Base-by-base conservation (phyloP, 1,140 invertebrate species). In the Drosophila quadrilineata region DNA sequence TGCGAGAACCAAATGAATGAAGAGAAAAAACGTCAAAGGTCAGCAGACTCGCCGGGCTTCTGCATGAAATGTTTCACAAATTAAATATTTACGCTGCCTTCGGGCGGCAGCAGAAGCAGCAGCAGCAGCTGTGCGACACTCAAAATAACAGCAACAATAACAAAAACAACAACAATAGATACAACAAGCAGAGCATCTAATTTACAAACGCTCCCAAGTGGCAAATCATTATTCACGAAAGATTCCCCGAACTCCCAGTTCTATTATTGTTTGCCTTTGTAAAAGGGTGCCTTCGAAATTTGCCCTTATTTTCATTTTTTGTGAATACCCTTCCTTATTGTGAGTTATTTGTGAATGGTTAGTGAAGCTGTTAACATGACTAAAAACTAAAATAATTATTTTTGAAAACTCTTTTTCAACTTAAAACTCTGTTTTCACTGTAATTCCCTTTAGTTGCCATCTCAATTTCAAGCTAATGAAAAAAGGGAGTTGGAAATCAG, bases 141-240 rank as follows among this genome's bases (percentile, higher is more conserved):
- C 36, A 46, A 36, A 52, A 36, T 43, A 53, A 26, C 66, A 45
- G 28, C 56, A 64, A 40, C 62, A 35, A 41, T 21, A 50, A 40
- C 60, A 46, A 8, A 22, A 48, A 41, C 52, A 52, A 56, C 65
- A 53, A 46, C 64, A 59, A 57, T 22, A 53, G 50, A 33, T 41
- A 64, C 45, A 57, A 45, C 45, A 68, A 68, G 58, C 50, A 43
- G 49, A 35, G 77, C 73, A 64, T 84, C 77, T 84, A 84, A 84
- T 84, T 84, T 84, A 84, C 77, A 84, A 84, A 71, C 53, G 79
- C 77, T 84, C 77, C 77, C 77, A 85, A 84, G 79, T 84, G 77
- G 77, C 79, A 85, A 84, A 85, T 84, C 77, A 85, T 85, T 84
- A 84, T 85, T 76, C 77, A 85, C 60, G n/a, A 57, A 67, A 85